A percentile compares a stretch with the other conserved stretches of the same genome.
phyloP scores from a whole-genome alignment of 2,888 invertebrate genomes.

The Caenorhabditis auriculariae region DNA sequence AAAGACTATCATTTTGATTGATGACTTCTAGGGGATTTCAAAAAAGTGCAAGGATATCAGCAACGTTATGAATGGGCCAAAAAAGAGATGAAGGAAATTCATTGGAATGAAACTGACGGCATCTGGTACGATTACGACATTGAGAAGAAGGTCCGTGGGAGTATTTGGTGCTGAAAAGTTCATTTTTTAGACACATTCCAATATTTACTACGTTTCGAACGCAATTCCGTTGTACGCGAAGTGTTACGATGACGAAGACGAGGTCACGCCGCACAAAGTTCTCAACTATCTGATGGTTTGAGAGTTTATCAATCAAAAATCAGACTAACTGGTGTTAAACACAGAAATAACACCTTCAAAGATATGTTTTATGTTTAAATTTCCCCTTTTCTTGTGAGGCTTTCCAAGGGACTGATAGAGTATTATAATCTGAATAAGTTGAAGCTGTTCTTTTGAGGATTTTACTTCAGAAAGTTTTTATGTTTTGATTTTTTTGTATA shows the following conservation, averaged over 20 bases:
- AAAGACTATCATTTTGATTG: no score
- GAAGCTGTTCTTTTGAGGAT: no score
- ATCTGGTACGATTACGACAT: slow-evolving; percentile 66
- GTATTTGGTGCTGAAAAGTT: neutral
- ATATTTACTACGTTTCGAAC: slow-evolving; percentile 64
- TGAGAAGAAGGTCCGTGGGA: slow-evolving; percentile 36
- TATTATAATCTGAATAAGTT: no score
- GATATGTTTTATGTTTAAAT: no score
- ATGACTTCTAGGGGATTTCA: slow-evolving; percentile 50
- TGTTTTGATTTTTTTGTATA: slow-evolving; percentile 11
- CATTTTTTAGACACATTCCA: slow-evolving; percentile 48
- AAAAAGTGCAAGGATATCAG: slow-evolving; percentile 52
- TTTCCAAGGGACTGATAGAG: no score
- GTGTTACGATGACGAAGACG: slow-evolving; percentile 63
- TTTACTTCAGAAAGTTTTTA: slow-evolving; percentile 11
- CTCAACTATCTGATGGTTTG: slow-evolving; percentile 60
- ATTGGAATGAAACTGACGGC: slow-evolving; percentile 78
- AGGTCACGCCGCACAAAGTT: slow-evolving; percentile 52
- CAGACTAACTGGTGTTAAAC: neutral
- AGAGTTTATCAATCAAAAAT: neutral
- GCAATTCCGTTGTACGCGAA: slow-evolving; percentile 64
- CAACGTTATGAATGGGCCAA: slow-evolving; percentile 58
- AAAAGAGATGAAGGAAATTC: slow-evolving; percentile 72
- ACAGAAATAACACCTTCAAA: no score
- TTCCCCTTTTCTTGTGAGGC: no score